Conservation (phyloP, 2,113 vertebrate genomes). For the Neolamprologus sp. region DNA sequence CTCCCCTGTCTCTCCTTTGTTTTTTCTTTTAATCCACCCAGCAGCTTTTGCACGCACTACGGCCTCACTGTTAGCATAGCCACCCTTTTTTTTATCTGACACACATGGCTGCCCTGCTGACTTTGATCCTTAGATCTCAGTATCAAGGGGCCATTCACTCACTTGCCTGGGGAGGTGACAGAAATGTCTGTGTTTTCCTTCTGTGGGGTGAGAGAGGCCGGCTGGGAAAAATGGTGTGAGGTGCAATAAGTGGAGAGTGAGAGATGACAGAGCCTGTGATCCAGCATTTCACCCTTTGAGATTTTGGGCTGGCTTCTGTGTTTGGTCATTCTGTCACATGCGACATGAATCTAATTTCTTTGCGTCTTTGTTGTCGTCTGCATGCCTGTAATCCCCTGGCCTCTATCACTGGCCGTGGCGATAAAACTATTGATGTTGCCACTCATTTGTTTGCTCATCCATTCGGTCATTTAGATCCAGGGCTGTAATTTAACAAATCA, state of each 20-base stretch:
- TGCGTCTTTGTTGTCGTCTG: constrained; percentile 23
- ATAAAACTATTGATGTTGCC: constrained; percentile 32
- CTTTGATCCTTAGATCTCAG: constrained; percentile 61
- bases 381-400: constrained; percentile 7
- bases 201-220: constrained; percentile 5
- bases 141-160: constrained; percentile 55
- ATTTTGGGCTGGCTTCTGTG: constrained; percentile 16
- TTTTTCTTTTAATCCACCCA: neutral
- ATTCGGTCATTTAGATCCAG: constrained; percentile 9
- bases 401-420: neutral
- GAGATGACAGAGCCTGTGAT: constrained; percentile 50
- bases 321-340: constrained; percentile 17
- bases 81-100: neutral
- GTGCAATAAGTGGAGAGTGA: constrained; percentile 48
- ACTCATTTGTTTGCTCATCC: constrained; percentile 36
- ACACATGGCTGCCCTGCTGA: constrained; percentile 50
- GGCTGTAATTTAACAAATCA: constrained; percentile 50
- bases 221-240: neutral
- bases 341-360: constrained; percentile 41
- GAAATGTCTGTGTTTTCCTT: constrained; percentile 59
- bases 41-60: neutral
- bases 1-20: neutral
- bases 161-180: constrained; percentile 47
- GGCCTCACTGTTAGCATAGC: constrained; percentile 13
- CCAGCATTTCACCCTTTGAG: constrained; percentile 29